Base-by-base conservation (phyloP, 2,797 vertebrate genomes). In the Sorex maritimensis region DNA sequence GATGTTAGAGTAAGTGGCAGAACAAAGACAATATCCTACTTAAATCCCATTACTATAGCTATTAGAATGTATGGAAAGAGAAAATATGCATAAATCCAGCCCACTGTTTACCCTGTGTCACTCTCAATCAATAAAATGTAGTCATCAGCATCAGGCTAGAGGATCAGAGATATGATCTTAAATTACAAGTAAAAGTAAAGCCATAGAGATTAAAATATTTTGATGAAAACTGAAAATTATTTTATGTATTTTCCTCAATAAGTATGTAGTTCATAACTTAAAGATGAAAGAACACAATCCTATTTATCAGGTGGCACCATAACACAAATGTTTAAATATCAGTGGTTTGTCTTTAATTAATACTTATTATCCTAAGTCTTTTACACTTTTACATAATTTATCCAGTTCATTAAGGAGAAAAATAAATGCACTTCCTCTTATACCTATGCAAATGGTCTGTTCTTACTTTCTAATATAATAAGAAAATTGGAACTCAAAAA, bases 21-120 rank as follows among this genome's bases (percentile, higher is more conserved):
- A 68, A 85, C 44, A 58, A 87, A 91, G 55, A 81, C 19, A 73
- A 58, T 78, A 24, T 85, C 34, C 69, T 73, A 34, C 4, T 81
- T 65, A 85, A 85, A 78, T 58, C n/a, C 13, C 69, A 74, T 1
- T 26, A 69, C 26, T n/a, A 11, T 67, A 41, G 24, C 14, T 34
- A 81, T 46, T 69, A 34, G 74, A 94, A 49, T 46, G 46, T 8
- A 81, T 44, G 38, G 24, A 77, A 78, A 63, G 30, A 74, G 30
- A 23, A 82, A 65, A 41, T 78, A 26, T 58, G 34, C 28, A 41
- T 58, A 67, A 69, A 34, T 71, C 21, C 67, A 52, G 46, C 6
- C 14, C 73, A 15, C 24, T 44, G 10, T 7, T 17, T 24, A 19
- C 28, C 38, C 4, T 21, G 85, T 21, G 81, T 46, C 84, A 28